Conservation (phyloP, 2,797 vertebrate species). For the Crocidura indochinensis region DNA sequence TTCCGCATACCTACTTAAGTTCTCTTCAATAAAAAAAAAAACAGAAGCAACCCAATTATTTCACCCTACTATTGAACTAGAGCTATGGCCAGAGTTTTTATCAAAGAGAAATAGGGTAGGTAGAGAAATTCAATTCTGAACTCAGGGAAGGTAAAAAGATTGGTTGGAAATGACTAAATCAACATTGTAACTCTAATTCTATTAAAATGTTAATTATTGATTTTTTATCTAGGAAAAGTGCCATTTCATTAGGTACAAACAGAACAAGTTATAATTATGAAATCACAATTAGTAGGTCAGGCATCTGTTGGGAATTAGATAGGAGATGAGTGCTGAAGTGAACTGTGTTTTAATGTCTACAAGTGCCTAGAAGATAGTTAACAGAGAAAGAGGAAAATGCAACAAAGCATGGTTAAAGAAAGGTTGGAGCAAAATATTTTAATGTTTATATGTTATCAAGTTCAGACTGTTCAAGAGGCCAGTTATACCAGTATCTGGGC, state of each 20-base stretch:
- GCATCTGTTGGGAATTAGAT: neutral
- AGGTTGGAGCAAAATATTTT: slow-evolving; percentile 1
- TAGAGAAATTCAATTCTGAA: neutral
- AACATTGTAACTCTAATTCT: neutral
- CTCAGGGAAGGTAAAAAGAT: neutral
- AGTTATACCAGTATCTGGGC: neutral
- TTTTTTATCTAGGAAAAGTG: neutral
- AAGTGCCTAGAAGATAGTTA: neutral
- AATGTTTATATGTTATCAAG: neutral
- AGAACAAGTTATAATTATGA: neutral
- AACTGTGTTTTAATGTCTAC: slow-evolving; percentile 14
- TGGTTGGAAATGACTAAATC: neutral
- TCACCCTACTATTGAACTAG: neutral
- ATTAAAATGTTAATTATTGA: too few relatives aligned
- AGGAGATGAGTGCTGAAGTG: neutral
- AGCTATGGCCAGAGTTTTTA: neutral
- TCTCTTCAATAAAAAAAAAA: slow-evolving; percentile 11
- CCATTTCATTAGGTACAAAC: neutral
- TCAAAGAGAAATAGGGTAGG: neutral
- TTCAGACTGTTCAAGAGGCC: neutral
- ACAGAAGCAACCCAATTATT: neutral
- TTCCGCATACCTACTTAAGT: neutral
- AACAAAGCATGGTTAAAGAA: slow-evolving; percentile 26
- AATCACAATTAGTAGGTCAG: neutral
- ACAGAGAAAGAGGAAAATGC: neutral